Conservation (phyloP, 2,113 vertebrate genomes). For the Periophthalmus modestus region DNA sequence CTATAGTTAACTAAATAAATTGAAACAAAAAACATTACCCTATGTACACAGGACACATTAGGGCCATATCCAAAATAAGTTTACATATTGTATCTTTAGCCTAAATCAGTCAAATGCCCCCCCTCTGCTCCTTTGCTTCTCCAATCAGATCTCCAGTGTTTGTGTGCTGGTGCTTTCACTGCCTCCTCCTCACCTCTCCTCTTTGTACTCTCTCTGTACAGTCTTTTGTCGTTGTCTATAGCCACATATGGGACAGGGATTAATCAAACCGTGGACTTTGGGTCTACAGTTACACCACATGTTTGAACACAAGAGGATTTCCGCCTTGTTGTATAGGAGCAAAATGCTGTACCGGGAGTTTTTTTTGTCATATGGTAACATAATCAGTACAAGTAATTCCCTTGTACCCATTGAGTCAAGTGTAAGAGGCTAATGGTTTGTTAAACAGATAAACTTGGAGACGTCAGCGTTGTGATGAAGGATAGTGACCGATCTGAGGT, state of each 20-base stretch:
- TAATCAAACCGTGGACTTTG: background rate
- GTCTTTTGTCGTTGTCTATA: background rate
- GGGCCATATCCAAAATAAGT: no score
- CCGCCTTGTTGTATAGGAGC: background rate
- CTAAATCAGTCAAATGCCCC: background rate
- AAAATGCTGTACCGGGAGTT: background rate
- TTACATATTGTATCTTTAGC: no score
- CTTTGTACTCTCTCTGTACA: no score
- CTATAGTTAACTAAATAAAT: no score
- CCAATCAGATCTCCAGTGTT: background rate
- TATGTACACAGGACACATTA: no score
- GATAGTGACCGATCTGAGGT: no score
- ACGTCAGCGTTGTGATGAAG: background rate
- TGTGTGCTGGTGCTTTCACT: background rate
- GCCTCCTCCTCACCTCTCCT: background rate
- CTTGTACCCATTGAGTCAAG: no score
- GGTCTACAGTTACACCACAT: background rate
- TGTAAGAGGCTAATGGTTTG: no score
- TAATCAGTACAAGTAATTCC: no score
- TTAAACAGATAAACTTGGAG: no score
- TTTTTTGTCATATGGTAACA: background rate
- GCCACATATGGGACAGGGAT: background rate
- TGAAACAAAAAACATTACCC: no score
- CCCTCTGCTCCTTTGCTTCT: background rate
- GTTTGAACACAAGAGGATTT: conserved; percentile 9